Conservation (phyloP, 2,888 invertebrate genomes). For the Plemyria rubiginata region DNA sequence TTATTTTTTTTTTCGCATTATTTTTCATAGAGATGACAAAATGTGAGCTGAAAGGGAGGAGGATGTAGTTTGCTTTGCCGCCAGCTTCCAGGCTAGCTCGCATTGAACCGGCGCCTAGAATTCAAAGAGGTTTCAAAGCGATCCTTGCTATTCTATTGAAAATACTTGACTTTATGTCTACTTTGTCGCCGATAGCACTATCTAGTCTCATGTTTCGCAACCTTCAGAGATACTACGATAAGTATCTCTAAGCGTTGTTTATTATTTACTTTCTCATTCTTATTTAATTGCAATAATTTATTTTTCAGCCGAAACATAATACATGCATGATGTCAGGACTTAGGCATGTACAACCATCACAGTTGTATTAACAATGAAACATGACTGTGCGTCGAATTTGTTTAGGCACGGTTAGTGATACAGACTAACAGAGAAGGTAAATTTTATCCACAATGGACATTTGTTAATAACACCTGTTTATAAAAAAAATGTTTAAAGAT, state of each 20-base stretch:
- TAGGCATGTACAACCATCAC: conserved; percentile 57
- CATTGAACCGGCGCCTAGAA: too few species aligned
- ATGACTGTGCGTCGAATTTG: conserved; percentile 37
- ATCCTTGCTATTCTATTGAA: not conserved
- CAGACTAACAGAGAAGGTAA: conserved; percentile 6
- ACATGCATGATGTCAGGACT: conserved; percentile 63
- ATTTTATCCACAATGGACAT: too few species aligned
- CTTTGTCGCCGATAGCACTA: not conserved
- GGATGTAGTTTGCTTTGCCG: too few species aligned
- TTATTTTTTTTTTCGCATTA: too few species aligned
- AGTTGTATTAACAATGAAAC: conserved; percentile 65
- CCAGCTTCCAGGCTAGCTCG: not conserved
- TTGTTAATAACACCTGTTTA: too few species aligned
- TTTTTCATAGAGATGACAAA: too few species aligned
- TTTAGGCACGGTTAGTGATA: conserved; percentile 34
- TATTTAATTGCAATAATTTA: not conserved
- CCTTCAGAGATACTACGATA: conserved; percentile 10
- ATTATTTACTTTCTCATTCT: conserved; percentile 18
- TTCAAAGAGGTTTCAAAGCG: too few species aligned
- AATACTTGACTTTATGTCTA: not conserved
- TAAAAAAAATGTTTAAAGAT: too few species aligned
- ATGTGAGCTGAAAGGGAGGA: too few species aligned
- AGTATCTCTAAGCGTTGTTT: conserved; percentile 12
- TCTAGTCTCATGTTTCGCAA: conserved; percentile 12
- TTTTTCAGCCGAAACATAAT: conserved; percentile 11